Percentiles rank a stretch among this genome's conserved stretches.
Conservation (phyloP, 2,113 vertebrate genomes). For the Phocoena phocoena region DNA sequence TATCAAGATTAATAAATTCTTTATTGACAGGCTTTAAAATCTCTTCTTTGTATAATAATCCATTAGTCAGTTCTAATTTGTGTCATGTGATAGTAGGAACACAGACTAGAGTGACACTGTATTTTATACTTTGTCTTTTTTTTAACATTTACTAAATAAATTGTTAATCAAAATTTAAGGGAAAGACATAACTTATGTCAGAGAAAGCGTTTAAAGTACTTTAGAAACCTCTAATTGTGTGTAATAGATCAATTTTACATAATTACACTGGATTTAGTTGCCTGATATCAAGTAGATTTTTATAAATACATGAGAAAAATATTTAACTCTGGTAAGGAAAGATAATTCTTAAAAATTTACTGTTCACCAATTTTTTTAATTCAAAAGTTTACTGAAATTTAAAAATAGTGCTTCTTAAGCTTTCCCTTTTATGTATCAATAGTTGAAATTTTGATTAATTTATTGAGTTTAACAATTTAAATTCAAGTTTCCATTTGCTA, state of each 20-base stretch:
- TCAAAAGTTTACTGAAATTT: not conserved
- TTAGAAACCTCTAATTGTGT: not conserved
- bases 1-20: not conserved
- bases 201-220: not conserved
- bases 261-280: not conserved
- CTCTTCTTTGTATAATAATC: not conserved
- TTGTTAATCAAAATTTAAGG: not conserved
- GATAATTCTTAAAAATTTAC: not conserved
- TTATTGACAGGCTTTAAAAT: not conserved
- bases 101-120: not conserved
- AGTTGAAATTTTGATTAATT: slow-evolving; percentile 30
- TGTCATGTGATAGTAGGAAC: not conserved
- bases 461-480: not conserved
- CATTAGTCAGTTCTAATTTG: not conserved
- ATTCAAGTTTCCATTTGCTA: not conserved
- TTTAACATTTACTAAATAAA: not conserved
- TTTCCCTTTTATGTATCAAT: not conserved
- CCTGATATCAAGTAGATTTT: not conserved
- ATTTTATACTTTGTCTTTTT: not conserved
- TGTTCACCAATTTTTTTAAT: not conserved
- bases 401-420: not conserved
- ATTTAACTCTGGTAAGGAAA: not conserved
- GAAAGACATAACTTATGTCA: not conserved
- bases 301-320: not conserved
- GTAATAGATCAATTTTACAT: not conserved